phyloP scores from a whole-genome alignment of 2,888 invertebrate genomes.

The Aporophyla lueneburgensis region DNA sequence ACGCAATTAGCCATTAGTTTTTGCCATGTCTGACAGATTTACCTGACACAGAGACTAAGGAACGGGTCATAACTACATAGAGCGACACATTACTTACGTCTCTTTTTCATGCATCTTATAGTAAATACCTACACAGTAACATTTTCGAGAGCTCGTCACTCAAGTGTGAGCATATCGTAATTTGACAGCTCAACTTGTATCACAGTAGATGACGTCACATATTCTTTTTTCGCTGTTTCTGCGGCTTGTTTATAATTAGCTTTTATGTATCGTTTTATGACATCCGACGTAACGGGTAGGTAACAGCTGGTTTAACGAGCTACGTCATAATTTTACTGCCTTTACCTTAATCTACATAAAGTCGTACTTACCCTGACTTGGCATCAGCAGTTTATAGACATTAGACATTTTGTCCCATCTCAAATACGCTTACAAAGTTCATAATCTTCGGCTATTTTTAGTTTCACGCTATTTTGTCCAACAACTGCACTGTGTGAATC shows the following conservation, averaged over 20 bases:
- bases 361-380: conserved; percentile 34
- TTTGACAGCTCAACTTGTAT: conserved; percentile 58
- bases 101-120: conserved; percentile 35
- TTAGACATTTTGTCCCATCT: conserved; percentile 5
- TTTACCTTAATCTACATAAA: conserved; percentile 72
- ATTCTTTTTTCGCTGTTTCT: conserved; percentile 64
- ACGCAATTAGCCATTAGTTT: conserved; percentile 15
- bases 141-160: conserved; percentile 19
- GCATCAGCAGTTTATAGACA: conserved; percentile 20
- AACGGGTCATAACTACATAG: conserved; percentile 11
- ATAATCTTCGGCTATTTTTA: conserved; percentile 15
- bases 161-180: conserved; percentile 35
- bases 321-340: conserved; percentile 81
- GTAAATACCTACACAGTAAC: conserved; percentile 7
- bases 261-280: conserved; percentile 86
- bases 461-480: conserved; percentile 23
- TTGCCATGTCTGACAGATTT: conserved; percentile 11
- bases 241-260: conserved; percentile 83
- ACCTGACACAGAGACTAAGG: conserved; percentile 2
- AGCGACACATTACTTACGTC: conserved; percentile 8
- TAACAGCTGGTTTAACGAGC: conserved; percentile 80
- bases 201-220: conserved; percentile 66
- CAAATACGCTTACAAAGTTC: conserved; percentile 1
- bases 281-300: conserved; percentile 81
- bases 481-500: conserved; percentile 29